These are phyloP conservation scores for Tethea ocularis DNA, from an alignment of 2,888 invertebrate genomes.

Conservation along the genomic window DNA sequence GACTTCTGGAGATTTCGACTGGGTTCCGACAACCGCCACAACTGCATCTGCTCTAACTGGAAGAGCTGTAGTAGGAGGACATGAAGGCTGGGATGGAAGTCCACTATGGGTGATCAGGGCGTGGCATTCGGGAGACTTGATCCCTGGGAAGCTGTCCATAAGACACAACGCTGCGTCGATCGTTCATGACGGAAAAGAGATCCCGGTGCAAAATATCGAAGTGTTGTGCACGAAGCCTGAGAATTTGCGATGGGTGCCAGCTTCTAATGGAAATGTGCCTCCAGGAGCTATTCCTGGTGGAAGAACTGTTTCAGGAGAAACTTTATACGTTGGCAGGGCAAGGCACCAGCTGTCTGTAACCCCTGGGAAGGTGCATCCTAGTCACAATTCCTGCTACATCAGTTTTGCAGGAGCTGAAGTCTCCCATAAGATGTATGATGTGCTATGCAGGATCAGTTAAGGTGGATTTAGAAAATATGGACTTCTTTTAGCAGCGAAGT, in stretches of 20 bases:
- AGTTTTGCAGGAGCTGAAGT: conserved; percentile 71
- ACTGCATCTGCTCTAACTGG: conserved; percentile 62
- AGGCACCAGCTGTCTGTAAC: conserved; percentile 82
- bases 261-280: conserved; percentile 79
- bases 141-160: conserved; percentile 77
- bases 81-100: conserved; percentile 79
- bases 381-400: conserved; percentile 70
- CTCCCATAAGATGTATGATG: conserved; percentile 72
- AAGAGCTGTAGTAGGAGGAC: conserved; percentile 72
- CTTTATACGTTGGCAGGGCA: conserved; percentile 82
- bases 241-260: conserved; percentile 78
- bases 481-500: background rate
- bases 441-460: conserved; percentile 68
- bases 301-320: conserved; percentile 72
- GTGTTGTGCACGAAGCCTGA: conserved; percentile 68
- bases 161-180: conserved; percentile 72
- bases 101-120: conserved; percentile 77
- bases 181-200: conserved; percentile 68
- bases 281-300: conserved; percentile 83
- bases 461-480: background rate
- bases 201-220: conserved; percentile 74
- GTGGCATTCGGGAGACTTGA: conserved; percentile 72
- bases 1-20: conserved; percentile 68
- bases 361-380: conserved; percentile 83
- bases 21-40: conserved; percentile 70